A percentile compares a stretch with the other conserved stretches of the same genome.
phyloP scores from a whole-genome alignment of 1,140 invertebrate species.

The Limonius californicus region DNA sequence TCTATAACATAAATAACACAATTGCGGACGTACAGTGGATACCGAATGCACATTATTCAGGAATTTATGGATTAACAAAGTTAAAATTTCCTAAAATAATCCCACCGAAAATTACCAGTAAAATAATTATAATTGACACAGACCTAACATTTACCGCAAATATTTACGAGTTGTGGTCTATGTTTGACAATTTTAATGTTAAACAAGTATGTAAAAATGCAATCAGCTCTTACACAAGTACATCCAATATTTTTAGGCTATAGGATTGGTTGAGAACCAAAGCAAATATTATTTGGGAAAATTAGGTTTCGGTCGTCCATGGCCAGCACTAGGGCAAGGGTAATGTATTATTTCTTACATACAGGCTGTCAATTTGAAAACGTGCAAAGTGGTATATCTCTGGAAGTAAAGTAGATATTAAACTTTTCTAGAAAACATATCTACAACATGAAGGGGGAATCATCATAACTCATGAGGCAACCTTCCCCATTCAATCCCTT shows the following conservation, averaged over 20 bases:
- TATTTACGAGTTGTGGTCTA: slow-evolving; percentile 76
- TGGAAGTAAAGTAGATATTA: too few species aligned
- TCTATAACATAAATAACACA: slow-evolving; percentile 74
- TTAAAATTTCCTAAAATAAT: slow-evolving; percentile 79
- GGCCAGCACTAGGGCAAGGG: slow-evolving; percentile 82
- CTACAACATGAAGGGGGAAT: too few species aligned
- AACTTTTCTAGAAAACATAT: too few species aligned
- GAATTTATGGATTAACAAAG: slow-evolving; percentile 86
- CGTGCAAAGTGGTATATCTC: too few species aligned
- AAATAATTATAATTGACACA: slow-evolving; percentile 83
- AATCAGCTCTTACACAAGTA: slow-evolving; percentile 27
- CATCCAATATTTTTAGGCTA: slow-evolving; percentile 57
- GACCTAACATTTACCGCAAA: slow-evolving; percentile 85
- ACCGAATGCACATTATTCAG: slow-evolving; percentile 91
- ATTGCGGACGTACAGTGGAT: slow-evolving; percentile 83
- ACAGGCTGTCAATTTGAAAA: too few species aligned
- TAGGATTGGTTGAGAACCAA: slow-evolving; percentile 90
- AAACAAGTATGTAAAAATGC: slow-evolving; percentile 50
- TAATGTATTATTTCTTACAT: slow-evolving; percentile 29
- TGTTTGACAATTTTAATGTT: slow-evolving; percentile 69
- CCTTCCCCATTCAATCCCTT: too few species aligned
- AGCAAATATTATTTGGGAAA: slow-evolving; percentile 89
- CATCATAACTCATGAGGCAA: too few species aligned
- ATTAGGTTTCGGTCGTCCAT: slow-evolving; percentile 72
- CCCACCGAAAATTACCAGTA: slow-evolving; percentile 57